Conservation (phyloP, 2,113 vertebrate genomes). For the Oryzias curvinotus region DNA sequence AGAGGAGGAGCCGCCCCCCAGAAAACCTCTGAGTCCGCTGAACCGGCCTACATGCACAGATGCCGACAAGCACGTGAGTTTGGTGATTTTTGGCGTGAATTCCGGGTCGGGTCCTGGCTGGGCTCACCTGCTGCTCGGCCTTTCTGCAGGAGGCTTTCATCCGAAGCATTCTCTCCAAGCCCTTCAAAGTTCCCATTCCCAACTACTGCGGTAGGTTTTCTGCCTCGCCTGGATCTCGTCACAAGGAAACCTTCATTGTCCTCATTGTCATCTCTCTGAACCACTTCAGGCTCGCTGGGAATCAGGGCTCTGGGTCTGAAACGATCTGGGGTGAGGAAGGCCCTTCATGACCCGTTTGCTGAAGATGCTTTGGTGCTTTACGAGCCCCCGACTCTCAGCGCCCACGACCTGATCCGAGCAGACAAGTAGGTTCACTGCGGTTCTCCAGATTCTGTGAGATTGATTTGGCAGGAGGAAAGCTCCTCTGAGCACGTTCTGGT, state of each 20-base stretch:
- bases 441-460: background rate
- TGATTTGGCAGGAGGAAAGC: too few species aligned
- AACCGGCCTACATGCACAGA: conserved; percentile 78
- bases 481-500: too few species aligned
- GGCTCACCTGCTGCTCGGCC: background rate
- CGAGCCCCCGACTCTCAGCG: conserved; percentile 82
- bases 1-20: conserved; percentile 75
- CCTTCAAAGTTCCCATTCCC: conserved; percentile 94
- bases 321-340: conserved; percentile 83
- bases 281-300: conserved; percentile 82
- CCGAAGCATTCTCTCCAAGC: conserved; percentile 92
- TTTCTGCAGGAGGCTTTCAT: conserved; percentile 90
- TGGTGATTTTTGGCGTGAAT: background rate
- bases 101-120: background rate
- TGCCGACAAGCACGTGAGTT: conserved; percentile 86
- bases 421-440: conserved; percentile 86
- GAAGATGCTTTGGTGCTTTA: conserved; percentile 92
- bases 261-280: background rate
- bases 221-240: background rate
- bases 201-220: conserved; percentile 88
- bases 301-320: conserved; percentile 87
- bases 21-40: conserved; percentile 84
- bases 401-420: conserved; percentile 90
- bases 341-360: conserved; percentile 92
- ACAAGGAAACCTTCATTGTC: background rate